Percentiles rank a stretch among this genome's conserved stretches.
phyloP scores from a whole-genome alignment of 2,797 vertebrate species.

The Sebastes matsubarae region DNA sequence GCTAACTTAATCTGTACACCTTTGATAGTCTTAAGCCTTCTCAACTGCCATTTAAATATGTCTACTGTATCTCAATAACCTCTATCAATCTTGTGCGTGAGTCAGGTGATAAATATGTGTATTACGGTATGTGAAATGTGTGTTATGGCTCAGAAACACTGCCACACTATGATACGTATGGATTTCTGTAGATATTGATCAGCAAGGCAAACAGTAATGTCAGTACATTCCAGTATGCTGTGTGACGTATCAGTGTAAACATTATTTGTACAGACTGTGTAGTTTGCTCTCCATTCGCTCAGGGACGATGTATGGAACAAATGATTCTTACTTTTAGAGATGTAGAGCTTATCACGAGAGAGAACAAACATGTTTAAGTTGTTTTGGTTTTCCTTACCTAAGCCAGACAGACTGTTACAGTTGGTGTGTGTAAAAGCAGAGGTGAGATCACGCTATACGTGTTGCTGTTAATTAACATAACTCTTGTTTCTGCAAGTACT shows the following conservation, averaged over 20 bases:
- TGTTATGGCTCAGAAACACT: constrained; percentile 55
- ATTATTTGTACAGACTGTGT: constrained; percentile 25
- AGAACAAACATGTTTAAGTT: not conserved
- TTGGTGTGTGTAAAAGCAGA: constrained; percentile 28
- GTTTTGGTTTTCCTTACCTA: constrained; percentile 10
- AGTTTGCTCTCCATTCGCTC: constrained; percentile 62
- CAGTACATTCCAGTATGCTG: constrained; percentile 43
- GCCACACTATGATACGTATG: constrained; percentile 31
- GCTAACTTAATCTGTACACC: constrained; percentile 64
- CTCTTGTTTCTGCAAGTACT: constrained; percentile 22
- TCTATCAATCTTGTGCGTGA: constrained; percentile 29
- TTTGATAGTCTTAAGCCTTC: constrained; percentile 49
- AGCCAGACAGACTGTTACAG: constrained; percentile 56
- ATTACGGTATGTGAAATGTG: constrained; percentile 37
- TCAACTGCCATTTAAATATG: constrained; percentile 48
- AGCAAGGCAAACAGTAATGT: constrained; percentile 8
- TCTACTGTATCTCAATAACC: constrained; percentile 29
- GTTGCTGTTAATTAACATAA: constrained; percentile 45
- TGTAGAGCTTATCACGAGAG: not conserved
- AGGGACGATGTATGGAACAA: constrained; percentile 65
- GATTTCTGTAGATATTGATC: constrained; percentile 36
- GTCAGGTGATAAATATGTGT: constrained; percentile 39
- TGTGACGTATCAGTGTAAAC: constrained; percentile 21
- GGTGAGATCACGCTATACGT: constrained; percentile 16
- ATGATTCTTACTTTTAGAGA: constrained; percentile 14